Conservation (phyloP, 2,113 vertebrate genomes). For the Pogonocichla stellata region DNA sequence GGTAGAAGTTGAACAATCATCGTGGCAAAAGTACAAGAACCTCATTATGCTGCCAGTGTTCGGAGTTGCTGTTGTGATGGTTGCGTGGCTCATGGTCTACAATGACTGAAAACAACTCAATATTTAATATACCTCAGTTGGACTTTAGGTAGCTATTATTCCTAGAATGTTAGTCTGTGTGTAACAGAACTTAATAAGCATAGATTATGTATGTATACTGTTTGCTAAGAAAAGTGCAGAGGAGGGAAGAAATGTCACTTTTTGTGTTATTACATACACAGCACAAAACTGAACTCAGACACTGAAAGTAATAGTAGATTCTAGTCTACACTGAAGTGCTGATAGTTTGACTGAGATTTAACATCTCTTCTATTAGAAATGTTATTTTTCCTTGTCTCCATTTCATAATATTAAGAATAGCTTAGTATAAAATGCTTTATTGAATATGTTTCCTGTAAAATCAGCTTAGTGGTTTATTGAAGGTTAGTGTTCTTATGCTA, state of each 20-base stretch:
- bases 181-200: neutral
- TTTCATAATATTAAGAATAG: constrained; percentile 18
- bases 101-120: constrained; percentile 43
- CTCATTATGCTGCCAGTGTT: constrained; percentile 78
- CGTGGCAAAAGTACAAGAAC: constrained; percentile 82
- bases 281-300: constrained; percentile 9
- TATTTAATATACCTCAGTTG: constrained; percentile 48
- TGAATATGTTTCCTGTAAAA: constrained; percentile 39
- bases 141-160: constrained; percentile 25
- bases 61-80: constrained; percentile 67
- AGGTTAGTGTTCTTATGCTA: neutral
- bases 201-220: neutral
- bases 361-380: neutral
- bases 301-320: constrained; percentile 2
- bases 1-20: constrained; percentile 71
- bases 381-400: neutral
- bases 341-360: neutral
- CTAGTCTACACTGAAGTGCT: neutral
- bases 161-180: constrained; percentile 19
- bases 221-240: neutral
- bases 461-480: neutral
- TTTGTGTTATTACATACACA: neutral
- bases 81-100: constrained; percentile 80
- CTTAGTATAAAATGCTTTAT: constrained; percentile 11
- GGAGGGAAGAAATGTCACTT: neutral